Evolutionary conservation across 2,113 vertebrate genomes (phyloP).

Genomic region (Rissa tridactyla): DNA sequence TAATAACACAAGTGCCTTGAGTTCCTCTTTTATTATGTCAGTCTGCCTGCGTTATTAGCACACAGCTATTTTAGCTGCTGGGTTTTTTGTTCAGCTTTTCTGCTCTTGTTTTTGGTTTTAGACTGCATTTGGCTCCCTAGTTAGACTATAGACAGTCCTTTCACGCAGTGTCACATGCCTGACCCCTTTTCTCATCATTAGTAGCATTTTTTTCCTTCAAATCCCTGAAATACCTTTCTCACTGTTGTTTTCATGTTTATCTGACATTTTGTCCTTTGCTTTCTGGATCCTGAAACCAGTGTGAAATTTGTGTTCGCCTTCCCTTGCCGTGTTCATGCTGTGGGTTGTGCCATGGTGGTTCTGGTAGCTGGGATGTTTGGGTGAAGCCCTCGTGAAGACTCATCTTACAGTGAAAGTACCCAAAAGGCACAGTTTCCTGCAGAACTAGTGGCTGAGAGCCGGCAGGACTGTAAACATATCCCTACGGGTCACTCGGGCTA

Average conservation of each 20-base stretch:
- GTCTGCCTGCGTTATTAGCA: slow-evolving; percentile 4
- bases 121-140: background rate
- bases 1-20: background rate
- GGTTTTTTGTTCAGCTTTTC: background rate
- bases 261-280: background rate
- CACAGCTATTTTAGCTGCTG: background rate
- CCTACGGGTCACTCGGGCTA: background rate
- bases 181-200: background rate
- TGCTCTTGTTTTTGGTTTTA: background rate
- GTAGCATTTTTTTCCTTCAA: background rate
- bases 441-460: background rate
- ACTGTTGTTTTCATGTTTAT: background rate
- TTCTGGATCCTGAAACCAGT: background rate
- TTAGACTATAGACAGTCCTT: background rate
- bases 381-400: background rate
- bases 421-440: background rate
- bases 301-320: background rate
- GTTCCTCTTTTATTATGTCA: background rate
- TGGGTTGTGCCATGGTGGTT: background rate
- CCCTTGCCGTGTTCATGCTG: background rate
- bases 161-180: background rate
- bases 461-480: background rate
- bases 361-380: background rate
- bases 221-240: background rate
- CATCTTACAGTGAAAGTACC: background rate